Evolutionary conservation across 2,888 invertebrate species (phyloP).

Genomic region (Frankliniella fusca): DNA sequence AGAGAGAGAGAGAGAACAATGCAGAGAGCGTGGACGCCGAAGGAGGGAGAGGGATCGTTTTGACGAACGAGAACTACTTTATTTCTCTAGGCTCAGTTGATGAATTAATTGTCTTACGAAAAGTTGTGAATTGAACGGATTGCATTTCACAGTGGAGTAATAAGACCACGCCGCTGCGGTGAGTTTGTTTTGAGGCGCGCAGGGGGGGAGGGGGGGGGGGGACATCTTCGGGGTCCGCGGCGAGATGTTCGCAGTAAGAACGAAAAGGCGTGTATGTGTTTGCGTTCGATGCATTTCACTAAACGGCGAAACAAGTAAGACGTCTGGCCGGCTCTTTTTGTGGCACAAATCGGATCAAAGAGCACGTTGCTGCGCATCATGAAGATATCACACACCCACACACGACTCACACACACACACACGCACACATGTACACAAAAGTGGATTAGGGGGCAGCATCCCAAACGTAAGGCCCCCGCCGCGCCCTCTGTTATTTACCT

Average conservation of each 20-base stretch:
- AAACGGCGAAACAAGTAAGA: background rate
- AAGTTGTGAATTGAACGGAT: too few species aligned
- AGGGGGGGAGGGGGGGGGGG: too few species aligned
- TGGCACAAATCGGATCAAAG: background rate
- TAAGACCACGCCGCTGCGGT: too few species aligned
- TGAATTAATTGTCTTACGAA: too few species aligned
- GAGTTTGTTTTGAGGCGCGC: too few species aligned
- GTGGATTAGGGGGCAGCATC: background rate
- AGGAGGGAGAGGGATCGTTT: background rate
- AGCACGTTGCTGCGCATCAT: background rate
- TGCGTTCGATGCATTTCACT: background rate
- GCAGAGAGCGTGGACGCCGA: background rate
- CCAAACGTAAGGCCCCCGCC: background rate
- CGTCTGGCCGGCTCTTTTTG: background rate
- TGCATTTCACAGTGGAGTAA: too few species aligned
- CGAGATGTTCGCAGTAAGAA: background rate
- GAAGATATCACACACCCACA: background rate
- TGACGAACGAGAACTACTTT: too few species aligned
- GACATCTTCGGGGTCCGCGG: background rate
- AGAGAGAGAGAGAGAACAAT: background rate
- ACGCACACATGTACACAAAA: background rate
- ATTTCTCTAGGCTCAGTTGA: too few species aligned
- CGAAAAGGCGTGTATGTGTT: background rate
- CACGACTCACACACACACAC: background rate
- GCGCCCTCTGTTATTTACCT: background rate